Base-by-base conservation (phyloP, 2,797 vertebrate species). In the Lateolabrax maculatus region DNA sequence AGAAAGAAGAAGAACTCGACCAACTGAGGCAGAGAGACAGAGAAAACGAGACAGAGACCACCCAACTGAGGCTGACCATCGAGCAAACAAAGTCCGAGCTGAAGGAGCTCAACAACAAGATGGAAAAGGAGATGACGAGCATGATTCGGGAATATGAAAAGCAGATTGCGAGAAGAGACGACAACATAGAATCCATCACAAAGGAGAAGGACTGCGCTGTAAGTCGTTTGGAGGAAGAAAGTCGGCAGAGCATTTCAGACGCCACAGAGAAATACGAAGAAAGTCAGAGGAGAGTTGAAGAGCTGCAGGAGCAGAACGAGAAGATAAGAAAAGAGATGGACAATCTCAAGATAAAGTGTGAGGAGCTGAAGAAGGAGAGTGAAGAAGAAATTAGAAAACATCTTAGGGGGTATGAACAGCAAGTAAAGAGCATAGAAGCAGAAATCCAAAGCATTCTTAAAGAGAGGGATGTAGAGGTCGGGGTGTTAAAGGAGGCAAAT, bases 41-140 rank as follows among this genome's bases (percentile, higher is more conserved):
- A n/a, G 89, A 87, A 2, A 90, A 70, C 4, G 72, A 91, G 78
- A 86, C 10, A 25, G 90, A 92, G 73, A 39, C 89, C 0, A 0
- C 16, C 29, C 81, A 78, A 0, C 81, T 95, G 77, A 90, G 62
- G 84, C 71, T 86, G 5, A 92, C 46, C 0, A 92, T 93, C 4
- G 84, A 91, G 52, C 90, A 91, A 48, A 93, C 89, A 1, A 93
- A 87, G 81, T 71, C 85, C 0, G 88, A 94, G 68, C 85, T 88
- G 81, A 89, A 84, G 57, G 75, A 81, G 18, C 84, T 94, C 75
- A 90, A 83, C 3, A 0, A 7, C 8, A 87, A 68, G 68, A 90
- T 94, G 84, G 93, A 94, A 13, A 86, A 73, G 13, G 94, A 95
- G 83, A 93, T 70, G 75, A 92, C 81, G 0, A 87, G 67, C 71